A percentile compares a stretch with the other conserved stretches of the same genome.
These are phyloP conservation scores for Procambarus virginalis DNA, from an alignment of 1,140 invertebrate species.

Conservation along the genomic window DNA sequence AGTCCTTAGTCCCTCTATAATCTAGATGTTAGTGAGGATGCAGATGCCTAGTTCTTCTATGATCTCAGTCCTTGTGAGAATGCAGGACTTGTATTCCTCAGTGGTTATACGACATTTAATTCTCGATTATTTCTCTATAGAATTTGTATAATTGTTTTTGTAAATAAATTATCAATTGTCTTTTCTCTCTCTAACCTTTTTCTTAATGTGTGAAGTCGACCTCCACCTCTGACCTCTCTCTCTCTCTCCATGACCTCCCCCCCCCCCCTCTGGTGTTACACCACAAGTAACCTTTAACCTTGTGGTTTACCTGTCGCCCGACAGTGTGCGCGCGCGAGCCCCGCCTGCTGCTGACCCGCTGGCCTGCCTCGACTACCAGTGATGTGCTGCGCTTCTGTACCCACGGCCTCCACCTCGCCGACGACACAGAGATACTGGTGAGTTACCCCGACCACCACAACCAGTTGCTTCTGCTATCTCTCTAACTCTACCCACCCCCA, in stretches of 20 bases:
- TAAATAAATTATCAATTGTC: too few relatives aligned
- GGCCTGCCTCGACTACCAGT: slow-evolving; percentile 62
- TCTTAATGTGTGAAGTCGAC: too few relatives aligned
- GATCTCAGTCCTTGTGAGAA: too few relatives aligned
- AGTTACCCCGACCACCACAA: neutral
- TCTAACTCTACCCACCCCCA: neutral
- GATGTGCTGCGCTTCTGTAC: slow-evolving; percentile 50
- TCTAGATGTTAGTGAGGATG: too few relatives aligned
- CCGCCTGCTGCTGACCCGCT: slow-evolving; percentile 42
- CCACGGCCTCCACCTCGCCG: slow-evolving; percentile 52
- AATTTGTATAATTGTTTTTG: too few relatives aligned
- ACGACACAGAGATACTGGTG: slow-evolving; percentile 52
- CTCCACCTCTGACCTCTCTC: neutral
- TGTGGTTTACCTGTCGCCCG: neutral
- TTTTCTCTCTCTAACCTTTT: too few relatives aligned
- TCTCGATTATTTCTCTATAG: too few relatives aligned
- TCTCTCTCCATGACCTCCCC: neutral
- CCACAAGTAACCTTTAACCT: neutral
- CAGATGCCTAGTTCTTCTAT: too few relatives aligned
- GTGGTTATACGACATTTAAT: too few relatives aligned
- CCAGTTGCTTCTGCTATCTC: neutral
- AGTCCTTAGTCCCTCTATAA: too few relatives aligned
- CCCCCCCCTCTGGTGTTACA: neutral
- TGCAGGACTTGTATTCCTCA: too few relatives aligned
- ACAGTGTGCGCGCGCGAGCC: slow-evolving; percentile 43